Conservation (phyloP, 2,888 invertebrate species). For the Synanthedon vespiformis region DNA sequence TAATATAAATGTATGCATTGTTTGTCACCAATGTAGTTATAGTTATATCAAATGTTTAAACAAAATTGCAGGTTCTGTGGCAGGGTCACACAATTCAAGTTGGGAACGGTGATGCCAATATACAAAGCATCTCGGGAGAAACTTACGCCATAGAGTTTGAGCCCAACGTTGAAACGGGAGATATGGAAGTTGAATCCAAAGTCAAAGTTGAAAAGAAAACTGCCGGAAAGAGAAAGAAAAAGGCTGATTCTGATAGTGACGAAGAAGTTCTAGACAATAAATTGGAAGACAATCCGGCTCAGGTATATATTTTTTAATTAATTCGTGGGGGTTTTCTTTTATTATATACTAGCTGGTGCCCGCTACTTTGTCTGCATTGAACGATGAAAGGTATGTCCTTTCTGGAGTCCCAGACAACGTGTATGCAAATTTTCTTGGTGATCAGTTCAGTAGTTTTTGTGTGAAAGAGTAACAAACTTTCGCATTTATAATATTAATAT, state of each 20-base stretch:
- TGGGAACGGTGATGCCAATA: conserved; percentile 58
- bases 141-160: conserved; percentile 54
- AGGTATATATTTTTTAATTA: conserved; percentile 28
- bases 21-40: no score
- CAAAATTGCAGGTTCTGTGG: conserved; percentile 71
- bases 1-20: no score
- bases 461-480: no score
- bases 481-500: no score
- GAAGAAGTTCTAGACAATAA: conserved; percentile 73
- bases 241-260: conserved; percentile 57
- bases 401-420: no score
- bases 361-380: no score
- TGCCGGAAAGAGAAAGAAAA: conserved; percentile 59
- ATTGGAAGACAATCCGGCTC: conserved; percentile 76
- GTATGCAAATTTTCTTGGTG: no score
- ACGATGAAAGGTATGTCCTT: no score
- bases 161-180: conserved; percentile 35
- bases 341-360: not conserved
- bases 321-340: not conserved
- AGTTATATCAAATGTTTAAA: no score
- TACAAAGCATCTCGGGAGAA: conserved; percentile 36
- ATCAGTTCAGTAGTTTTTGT: no score
- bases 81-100: conserved; percentile 76
- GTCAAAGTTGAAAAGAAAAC: conserved; percentile 59
- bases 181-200: conserved; percentile 58